Percentiles rank a stretch among this genome's conserved stretches.
These are phyloP conservation scores for Champsocephalus gunnari DNA, from an alignment of 2,797 vertebrate species.

Conservation along the genomic window DNA sequence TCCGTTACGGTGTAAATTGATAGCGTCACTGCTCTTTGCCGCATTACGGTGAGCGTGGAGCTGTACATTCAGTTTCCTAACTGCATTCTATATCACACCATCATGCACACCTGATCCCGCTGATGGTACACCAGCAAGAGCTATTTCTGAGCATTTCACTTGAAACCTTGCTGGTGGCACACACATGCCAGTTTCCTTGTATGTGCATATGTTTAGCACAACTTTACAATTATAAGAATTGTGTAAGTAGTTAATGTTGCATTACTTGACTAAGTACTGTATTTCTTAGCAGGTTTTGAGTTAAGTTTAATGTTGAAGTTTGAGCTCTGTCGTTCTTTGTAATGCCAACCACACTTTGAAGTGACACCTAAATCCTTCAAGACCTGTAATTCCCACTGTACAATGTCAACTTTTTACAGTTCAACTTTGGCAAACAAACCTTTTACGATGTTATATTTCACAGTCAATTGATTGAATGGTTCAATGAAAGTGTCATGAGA, in stretches of 20 bases:
- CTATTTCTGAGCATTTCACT: slow-evolving; percentile 57
- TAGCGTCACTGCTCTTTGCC: slow-evolving; percentile 76
- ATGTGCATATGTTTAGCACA: background rate
- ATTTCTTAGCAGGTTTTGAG: background rate
- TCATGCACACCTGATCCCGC: slow-evolving; percentile 74
- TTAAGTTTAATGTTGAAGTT: background rate
- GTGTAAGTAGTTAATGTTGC: background rate
- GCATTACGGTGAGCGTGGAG: slow-evolving; percentile 72
- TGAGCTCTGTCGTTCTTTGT: background rate
- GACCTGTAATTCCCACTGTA: background rate
- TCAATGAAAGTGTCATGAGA: background rate
- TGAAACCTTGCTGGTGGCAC: slow-evolving; percentile 41
- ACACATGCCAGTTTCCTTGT: background rate
- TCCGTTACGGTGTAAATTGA: slow-evolving; percentile 80
- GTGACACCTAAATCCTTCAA: background rate
- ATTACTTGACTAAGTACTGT: background rate
- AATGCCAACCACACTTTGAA: background rate
- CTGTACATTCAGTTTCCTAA: slow-evolving; percentile 78
- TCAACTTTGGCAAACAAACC: background rate
- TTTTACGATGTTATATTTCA: background rate
- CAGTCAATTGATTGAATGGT: background rate
- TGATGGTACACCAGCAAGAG: slow-evolving; percentile 55
- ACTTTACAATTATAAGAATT: background rate
- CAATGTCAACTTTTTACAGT: background rate
- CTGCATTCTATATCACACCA: slow-evolving; percentile 76